Evolutionary conservation across 2,113 vertebrate genomes (phyloP).

Genomic region (Chaetorhynchus papuensis): DNA sequence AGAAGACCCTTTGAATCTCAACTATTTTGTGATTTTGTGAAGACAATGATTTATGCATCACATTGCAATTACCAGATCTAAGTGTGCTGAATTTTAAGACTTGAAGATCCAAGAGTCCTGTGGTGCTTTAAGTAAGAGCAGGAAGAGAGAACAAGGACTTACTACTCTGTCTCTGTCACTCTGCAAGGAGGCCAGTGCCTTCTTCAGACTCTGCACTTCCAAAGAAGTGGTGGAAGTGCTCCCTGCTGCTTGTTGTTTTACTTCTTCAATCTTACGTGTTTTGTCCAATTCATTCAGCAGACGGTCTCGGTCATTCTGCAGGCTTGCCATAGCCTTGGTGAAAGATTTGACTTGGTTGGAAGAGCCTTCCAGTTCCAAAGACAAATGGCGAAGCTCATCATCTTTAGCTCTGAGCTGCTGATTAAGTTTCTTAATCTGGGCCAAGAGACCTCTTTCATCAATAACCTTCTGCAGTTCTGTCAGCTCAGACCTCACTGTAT

Average conservation of each 20-base stretch:
- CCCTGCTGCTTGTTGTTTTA: conserved; percentile 37
- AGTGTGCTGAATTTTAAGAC: neutral
- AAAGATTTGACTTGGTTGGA: conserved; percentile 68
- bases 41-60: neutral
- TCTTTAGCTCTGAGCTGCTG: conserved; percentile 66
- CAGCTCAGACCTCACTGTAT: conserved; percentile 15
- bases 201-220: conserved; percentile 89
- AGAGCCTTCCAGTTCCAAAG: conserved; percentile 73
- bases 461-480: conserved; percentile 3
- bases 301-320: conserved; percentile 71
- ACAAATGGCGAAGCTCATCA: conserved; percentile 60
- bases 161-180: conserved; percentile 91
- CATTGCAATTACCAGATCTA: neutral
- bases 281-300: conserved; percentile 59
- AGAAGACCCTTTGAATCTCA: neutral
- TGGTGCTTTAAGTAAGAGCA: neutral
- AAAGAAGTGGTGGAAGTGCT: conserved; percentile 9
- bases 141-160: conserved; percentile 42
- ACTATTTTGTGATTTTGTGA: neutral
- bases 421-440: conserved; percentile 55
- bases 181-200: conserved; percentile 88
- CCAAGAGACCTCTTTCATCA: conserved; percentile 21
- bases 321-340: conserved; percentile 72
- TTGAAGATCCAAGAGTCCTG: neutral
- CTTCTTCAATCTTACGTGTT: conserved; percentile 50